These are phyloP conservation scores for Cheiracanthium punctorium DNA, from an alignment of 2,888 invertebrate species.

Conservation along the genomic window DNA sequence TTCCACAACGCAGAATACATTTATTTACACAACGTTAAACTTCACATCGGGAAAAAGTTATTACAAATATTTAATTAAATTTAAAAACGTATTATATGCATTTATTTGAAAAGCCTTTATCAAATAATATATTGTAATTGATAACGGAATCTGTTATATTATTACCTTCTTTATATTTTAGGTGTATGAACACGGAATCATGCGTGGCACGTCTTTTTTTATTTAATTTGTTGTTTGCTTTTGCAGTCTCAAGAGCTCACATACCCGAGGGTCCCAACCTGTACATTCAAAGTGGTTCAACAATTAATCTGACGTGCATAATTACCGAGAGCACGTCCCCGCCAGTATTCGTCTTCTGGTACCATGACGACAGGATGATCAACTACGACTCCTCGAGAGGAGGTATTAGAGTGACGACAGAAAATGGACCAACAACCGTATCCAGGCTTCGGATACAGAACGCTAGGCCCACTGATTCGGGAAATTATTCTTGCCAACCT, in stretches of 20 bases:
- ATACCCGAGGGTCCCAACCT: constrained; percentile 90
- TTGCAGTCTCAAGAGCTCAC: constrained; percentile 89
- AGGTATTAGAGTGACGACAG: constrained; percentile 90
- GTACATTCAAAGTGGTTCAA: constrained; percentile 91
- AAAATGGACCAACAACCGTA: constrained; percentile 88
- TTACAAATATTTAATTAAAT: too few relatives aligned
- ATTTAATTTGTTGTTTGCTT: constrained; percentile 57
- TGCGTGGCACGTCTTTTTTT: too few relatives aligned
- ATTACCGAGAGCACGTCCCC: constrained; percentile 94
- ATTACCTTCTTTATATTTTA: too few relatives aligned
- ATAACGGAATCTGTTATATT: too few relatives aligned
- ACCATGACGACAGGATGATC: constrained; percentile 94
- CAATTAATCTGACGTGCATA: constrained; percentile 89
- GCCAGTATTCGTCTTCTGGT: constrained; percentile 96
- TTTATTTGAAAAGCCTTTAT: too few relatives aligned
- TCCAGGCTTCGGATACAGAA: constrained; percentile 88
- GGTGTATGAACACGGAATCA: too few relatives aligned
- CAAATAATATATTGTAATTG: too few relatives aligned
- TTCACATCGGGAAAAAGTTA: too few relatives aligned
- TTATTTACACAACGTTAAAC: too few relatives aligned
- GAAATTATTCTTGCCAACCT: constrained; percentile 79
- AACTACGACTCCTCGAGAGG: constrained; percentile 86
- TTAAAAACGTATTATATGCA: too few relatives aligned
- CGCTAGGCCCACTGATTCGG: constrained; percentile 89
- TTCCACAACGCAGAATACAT: too few relatives aligned